phyloP scores from a whole-genome alignment of 2,113 vertebrate species.

The Callorhinus ursinus region DNA sequence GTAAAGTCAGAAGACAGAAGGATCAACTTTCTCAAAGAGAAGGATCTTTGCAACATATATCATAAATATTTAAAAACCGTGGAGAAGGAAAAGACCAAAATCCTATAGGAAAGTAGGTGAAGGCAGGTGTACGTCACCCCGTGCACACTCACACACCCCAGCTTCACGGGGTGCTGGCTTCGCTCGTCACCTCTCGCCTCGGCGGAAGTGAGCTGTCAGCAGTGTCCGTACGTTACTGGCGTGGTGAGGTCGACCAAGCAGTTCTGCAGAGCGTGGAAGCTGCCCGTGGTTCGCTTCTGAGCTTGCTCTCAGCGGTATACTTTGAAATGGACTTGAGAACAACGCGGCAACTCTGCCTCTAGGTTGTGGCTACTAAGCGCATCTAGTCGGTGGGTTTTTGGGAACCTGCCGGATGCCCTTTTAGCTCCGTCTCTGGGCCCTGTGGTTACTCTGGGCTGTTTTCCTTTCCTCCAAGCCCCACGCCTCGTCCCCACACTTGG shows the following conservation, averaged over 20 bases:
- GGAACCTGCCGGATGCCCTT: neutral
- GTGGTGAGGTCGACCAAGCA: neutral
- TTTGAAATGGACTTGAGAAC: neutral
- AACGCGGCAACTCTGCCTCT: neutral
- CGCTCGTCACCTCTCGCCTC: neutral
- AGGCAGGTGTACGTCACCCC: neutral
- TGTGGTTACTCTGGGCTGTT: neutral
- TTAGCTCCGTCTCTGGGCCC: neutral
- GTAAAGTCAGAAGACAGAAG: neutral
- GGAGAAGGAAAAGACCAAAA: neutral
- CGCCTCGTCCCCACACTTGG: rapidly evolving
- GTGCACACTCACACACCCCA: rapidly evolving
- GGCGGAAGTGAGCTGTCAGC: neutral
- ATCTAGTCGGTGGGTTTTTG: neutral
- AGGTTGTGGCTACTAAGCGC: neutral
- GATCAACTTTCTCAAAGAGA: neutral
- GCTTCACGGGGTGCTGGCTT: neutral
- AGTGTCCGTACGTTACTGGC: rapidly evolving
- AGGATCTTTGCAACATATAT: neutral
- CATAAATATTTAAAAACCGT: neutral
- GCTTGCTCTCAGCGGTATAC: rapidly evolving
- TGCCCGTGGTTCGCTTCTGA: neutral
- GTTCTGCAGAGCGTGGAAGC: too few relatives aligned
- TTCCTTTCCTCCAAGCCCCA: neutral
- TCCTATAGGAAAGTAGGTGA: neutral